These are phyloP conservation scores for Drosophila bifasciata DNA, from an alignment of 1,140 invertebrate species.

Conservation along the genomic window DNA sequence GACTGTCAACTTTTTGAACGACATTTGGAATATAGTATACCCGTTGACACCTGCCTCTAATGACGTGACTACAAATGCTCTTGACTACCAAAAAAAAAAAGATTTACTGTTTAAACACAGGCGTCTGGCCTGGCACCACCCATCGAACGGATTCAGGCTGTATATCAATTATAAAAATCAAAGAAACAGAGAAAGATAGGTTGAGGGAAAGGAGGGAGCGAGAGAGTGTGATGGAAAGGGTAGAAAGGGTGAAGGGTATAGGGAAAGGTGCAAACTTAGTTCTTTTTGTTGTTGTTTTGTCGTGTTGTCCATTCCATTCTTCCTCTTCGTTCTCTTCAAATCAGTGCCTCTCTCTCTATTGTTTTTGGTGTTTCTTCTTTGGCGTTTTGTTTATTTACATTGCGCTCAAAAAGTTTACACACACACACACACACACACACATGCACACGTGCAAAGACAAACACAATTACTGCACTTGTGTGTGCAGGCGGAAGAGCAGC, in stretches of 20 bases:
- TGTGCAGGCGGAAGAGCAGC: constrained; percentile 21
- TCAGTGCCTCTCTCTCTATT: constrained; percentile 45
- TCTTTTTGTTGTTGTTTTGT: constrained; percentile 22
- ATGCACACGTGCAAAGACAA: no score
- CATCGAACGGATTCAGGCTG: not conserved
- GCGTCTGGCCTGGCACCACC: no score
- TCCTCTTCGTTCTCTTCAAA: constrained; percentile 20
- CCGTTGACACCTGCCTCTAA: constrained; percentile 33
- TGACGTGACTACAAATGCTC: constrained; percentile 3
- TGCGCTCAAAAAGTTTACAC: constrained; percentile 74
- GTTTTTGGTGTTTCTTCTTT: constrained; percentile 54
- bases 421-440: constrained; percentile 35
- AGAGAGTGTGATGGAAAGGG: no score
- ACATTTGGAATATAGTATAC: constrained; percentile 19
- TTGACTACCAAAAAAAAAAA: constrained; percentile 12
- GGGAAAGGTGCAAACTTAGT: constrained; percentile 44
- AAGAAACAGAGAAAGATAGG: constrained; percentile 2
- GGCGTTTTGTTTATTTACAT: constrained; percentile 80
- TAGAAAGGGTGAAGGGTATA: no score
- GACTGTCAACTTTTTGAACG: constrained; percentile 17
- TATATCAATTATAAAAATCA: constrained; percentile 52
- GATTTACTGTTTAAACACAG: constrained; percentile 14
- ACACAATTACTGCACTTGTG: constrained; percentile 23
- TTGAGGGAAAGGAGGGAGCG: no score
- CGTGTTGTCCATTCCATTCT: constrained; percentile 21